Base-by-base conservation (phyloP, 2,888 invertebrate species). In the Chloromyia formosa region DNA sequence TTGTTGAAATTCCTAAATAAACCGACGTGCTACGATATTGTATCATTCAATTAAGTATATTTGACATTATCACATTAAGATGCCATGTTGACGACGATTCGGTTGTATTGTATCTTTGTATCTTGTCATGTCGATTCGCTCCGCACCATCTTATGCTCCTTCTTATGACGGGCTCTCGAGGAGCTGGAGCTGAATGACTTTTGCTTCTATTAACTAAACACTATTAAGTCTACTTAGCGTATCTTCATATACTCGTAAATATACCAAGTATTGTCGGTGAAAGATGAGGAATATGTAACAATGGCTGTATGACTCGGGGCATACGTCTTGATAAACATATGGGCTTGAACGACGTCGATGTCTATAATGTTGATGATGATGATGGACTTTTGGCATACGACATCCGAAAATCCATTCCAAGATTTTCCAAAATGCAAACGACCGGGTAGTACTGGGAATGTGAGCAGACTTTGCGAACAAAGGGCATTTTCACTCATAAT, bases 351-450 rank as follows among this genome's bases (percentile, higher is more conserved):
- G 9, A 53, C 14, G 14, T 16, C 16, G 14, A 53, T 12, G 53
- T 14, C 16, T 14, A 16, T 12, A 12, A 53, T 12, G 53, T 9
- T 12, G 53, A 56, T 16, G 56, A 56, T 7, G n/a, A 49, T 66
- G 66, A 66, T 66, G 66, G 45, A 66, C 66, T 66, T 66, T 66
- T 66, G 66, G 66, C 66, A 66, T 66, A 66, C 45, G 66, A 66
- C 49, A 66, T 66, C 49, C 49, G 66, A 66, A 35, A 66, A 66
- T 66, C 49, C 66, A 66, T 20, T 45, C 49, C 2, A 66, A n/a
- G 12, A 7, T n/a, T 35, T 35, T 7, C 27, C 27, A 35, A 35
- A 35, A 35, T 35, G 27, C 7, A 35, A 35, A 35, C 7, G 27
- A 35, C 27, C 27, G 3, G 27, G 27, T n/a, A n/a, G n/a, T n/a